Evolutionary conservation across 1,140 invertebrate species (phyloP), one percentile per base, ranked within the genome.

Genomic region (Dreissena polymorpha): DNA sequence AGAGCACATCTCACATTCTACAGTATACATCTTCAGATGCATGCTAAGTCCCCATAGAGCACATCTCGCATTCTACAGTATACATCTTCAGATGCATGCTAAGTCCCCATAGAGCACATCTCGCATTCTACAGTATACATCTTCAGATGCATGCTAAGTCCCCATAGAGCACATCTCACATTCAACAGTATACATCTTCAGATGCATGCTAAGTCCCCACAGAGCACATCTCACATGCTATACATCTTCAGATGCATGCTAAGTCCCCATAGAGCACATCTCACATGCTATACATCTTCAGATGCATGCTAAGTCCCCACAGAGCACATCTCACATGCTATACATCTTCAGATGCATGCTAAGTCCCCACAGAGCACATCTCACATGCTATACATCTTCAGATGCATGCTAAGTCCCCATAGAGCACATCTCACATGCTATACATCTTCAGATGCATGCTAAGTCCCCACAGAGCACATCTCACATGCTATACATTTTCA

Each of bases 241-340:
- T 2, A 14, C 51, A 10, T 18, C 55, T 76, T 0, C 18, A 90
- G 89, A 76, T 88, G 57, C 63, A 70, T 50, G 73, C 87, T 49
- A 83, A 63, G 29, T 92, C 89, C 18, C 89, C 89, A 60, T 92
- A n/a, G n/a, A n/a, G n/a, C n/a, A n/a, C n/a, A n/a, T n/a, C n/a
- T n/a, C n/a, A n/a, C n/a, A n/a, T 39, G 3, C 25, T 71, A n/a
- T 2, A 14, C 51, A 10, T 18, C 55, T 76, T 0, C 18, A 90
- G 89, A 76, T 88, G 57, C 63, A 70, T 50, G 73, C 87, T 49
- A 83, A 63, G 29, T 92, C 89, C 18, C 89, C 89, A 60, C n/a
- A n/a, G n/a, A n/a, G n/a, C n/a, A n/a, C n/a, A n/a, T n/a, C n/a
- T n/a, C n/a, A n/a, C n/a, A n/a, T 39, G 3, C 25, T 71, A n/a